Percentiles rank a stretch among this genome's conserved stretches.
Evolutionary conservation across 2,797 vertebrate species (phyloP).

Genomic region (Tolypeutes matacus): DNA sequence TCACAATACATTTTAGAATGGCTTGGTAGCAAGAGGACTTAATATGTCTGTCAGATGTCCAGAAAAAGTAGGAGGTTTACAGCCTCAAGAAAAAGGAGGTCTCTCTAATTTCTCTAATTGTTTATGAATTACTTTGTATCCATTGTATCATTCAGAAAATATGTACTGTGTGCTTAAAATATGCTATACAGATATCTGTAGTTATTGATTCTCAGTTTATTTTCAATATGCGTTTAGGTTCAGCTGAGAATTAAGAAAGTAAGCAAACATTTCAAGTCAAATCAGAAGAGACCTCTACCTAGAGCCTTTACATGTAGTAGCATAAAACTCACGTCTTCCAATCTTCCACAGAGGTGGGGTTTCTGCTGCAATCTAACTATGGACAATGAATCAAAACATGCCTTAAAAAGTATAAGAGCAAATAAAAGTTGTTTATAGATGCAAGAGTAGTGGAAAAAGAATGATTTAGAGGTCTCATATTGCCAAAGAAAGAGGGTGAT

Average conservation of each 20-base stretch:
- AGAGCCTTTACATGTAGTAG: not conserved
- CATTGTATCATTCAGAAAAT: constrained; percentile 13
- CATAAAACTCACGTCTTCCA: not conserved
- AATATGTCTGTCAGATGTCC: not conserved
- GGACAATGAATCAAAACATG: not conserved
- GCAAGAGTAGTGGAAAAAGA: not conserved
- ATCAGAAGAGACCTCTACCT: not conserved
- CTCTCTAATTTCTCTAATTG: constrained; percentile 31
- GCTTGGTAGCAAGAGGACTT: not conserved
- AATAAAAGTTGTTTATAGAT: not conserved
- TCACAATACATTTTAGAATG: not conserved
- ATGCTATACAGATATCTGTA: not conserved
- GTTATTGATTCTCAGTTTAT: not conserved
- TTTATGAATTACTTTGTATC: not conserved
- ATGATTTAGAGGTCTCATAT: not conserved
- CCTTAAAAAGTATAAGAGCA: not conserved
- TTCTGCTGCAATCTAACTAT: not conserved
- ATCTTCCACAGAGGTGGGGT: not conserved
- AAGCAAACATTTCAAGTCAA: not conserved
- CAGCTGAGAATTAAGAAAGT: not conserved
- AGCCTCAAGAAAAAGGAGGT: not conserved
- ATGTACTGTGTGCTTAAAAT: not conserved
- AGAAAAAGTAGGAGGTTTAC: not conserved
- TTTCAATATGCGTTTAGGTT: not conserved
- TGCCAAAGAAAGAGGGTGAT: not conserved